These are phyloP conservation scores for Yponomeuta sedellus DNA, from an alignment of 2,888 invertebrate species.

Conservation along the genomic window DNA sequence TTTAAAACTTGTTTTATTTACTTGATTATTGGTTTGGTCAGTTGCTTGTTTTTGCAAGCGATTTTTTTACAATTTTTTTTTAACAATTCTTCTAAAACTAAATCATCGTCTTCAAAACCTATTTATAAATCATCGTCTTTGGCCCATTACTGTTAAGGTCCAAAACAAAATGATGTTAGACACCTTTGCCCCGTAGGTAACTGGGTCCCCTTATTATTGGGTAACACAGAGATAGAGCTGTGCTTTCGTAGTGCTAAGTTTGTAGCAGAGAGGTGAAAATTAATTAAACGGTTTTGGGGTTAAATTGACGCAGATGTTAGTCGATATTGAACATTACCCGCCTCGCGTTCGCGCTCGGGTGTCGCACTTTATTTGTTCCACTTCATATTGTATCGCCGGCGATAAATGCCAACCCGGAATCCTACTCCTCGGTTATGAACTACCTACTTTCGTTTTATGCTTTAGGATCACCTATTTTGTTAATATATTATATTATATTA, in stretches of 20 bases:
- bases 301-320: constrained; percentile 47
- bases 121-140: too few species aligned
- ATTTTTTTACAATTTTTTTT: too few species aligned
- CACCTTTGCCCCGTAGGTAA: neutral
- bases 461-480: too few species aligned
- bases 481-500: too few species aligned
- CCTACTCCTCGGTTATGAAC: neutral
- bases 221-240: neutral
- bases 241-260: neutral
- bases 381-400: neutral
- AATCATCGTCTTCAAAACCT: too few species aligned
- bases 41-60: too few species aligned
- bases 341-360: neutral
- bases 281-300: constrained; percentile 50
- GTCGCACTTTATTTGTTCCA: constrained; percentile 1
- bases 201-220: neutral
- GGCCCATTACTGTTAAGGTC: too few species aligned
- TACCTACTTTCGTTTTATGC: neutral
- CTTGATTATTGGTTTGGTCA: too few species aligned
- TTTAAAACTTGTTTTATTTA: too few species aligned
- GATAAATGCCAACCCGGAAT: neutral
- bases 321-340: constrained; percentile 28
- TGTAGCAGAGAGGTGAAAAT: constrained; percentile 35
- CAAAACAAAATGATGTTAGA: too few species aligned
- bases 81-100: too few species aligned